Evolutionary conservation across 2,113 vertebrate species (phyloP), one percentile per base, ranked within the genome.

Genomic region (Tautogolabrus adspersus): DNA sequence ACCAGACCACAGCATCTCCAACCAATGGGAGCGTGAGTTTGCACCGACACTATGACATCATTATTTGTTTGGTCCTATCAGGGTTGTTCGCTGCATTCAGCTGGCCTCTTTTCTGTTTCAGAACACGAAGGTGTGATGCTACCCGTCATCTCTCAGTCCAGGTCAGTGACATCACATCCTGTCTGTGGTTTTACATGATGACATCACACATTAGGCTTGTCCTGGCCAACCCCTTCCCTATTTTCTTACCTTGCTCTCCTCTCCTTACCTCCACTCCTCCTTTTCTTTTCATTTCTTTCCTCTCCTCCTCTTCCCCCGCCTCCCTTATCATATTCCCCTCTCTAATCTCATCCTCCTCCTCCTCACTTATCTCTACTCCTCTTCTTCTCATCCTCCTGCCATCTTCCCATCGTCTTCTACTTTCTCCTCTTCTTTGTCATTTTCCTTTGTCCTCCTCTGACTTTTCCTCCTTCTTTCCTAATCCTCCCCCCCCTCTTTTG

Each of bases 1-100:
- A 52, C 97, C 97, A 0, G 93, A 92, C 59, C 95, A 96, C 92
- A 94, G 89, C 78, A 81, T 96, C 81, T 96, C 95, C 30, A 93
- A 96, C 56, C 93, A 91, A 52, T 97, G 96, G 97, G 93, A 94
- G 93, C 91, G 97, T 98, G 92, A 94, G 72, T 80, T 56, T 42
- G 23, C 38, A 34, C 44, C 47, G n/a, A 7, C 55, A 49, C 13
- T 2, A 8, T 75, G 68, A 64, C 55, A 71, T 66, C 70, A 67
- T 55, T 40, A 12, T 18, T 3, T 3, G 11, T 56, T 44, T 56
- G 34, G 42, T 72, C 82, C 74, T 67, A 56, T 85, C 57, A 37
- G 15, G 0, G 15, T 30, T 19, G 49, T 9, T 51, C 5, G 0
- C 21, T 60, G 47, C 42, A 23, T 8, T 79, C 65, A 71, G 38